These are phyloP conservation scores for Ladona fulva DNA, from an alignment of 1,140 invertebrate species.

Conservation along the genomic window DNA sequence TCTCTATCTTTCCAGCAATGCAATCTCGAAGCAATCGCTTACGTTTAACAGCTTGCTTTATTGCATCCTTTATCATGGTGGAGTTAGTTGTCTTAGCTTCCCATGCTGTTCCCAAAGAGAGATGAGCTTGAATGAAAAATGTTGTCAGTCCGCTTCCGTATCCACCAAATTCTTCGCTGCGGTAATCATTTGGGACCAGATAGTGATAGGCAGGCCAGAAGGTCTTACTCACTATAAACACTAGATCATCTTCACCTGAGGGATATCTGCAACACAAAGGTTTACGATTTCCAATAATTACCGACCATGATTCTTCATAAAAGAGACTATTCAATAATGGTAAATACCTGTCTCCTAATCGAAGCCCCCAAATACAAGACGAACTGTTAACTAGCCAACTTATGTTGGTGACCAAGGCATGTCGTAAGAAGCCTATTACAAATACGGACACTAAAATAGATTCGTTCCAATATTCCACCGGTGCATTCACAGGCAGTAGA, in stretches of 20 bases:
- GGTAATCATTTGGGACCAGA: constrained; percentile 63
- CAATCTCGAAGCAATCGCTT: background rate
- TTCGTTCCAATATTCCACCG: constrained; percentile 65
- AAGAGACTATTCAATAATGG: background rate
- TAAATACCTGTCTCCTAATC: background rate
- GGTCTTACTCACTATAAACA: constrained; percentile 60
- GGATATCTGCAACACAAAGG: constrained; percentile 45
- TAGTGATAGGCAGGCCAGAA: constrained; percentile 75
- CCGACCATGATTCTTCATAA: background rate
- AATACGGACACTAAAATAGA: constrained; percentile 47
- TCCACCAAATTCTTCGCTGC: constrained; percentile 62
- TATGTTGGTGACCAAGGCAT: constrained; percentile 47
- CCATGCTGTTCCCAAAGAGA: background rate
- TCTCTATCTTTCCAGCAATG: background rate
- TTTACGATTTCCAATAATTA: background rate
- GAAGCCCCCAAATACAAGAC: constrained; percentile 56
- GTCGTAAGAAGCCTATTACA: constrained; percentile 55
- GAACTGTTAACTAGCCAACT: constrained; percentile 62
- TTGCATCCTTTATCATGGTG: background rate
- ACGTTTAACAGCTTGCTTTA: background rate
- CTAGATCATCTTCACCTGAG: constrained; percentile 51
- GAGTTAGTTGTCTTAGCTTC: background rate
- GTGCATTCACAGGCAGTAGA: constrained; percentile 60
- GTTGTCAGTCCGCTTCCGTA: constrained; percentile 56
- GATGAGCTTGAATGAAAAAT: constrained; percentile 45